phyloP scores from a whole-genome alignment of 2,797 vertebrate species.

The Muscicapa striata region DNA sequence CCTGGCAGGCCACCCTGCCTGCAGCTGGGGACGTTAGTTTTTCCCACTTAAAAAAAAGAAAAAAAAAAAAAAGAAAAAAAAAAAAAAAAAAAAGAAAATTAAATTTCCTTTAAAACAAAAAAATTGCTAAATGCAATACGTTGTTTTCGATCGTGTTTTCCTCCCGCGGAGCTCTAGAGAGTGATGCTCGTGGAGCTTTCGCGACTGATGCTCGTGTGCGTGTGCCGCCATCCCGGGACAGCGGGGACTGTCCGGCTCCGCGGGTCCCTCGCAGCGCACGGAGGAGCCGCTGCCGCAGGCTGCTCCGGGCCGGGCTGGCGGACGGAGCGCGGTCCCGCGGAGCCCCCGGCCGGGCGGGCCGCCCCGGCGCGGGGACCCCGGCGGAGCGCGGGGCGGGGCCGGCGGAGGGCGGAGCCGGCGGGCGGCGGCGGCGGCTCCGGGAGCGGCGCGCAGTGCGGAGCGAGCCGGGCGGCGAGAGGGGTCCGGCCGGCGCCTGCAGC shows the following conservation, averaged over 20 bases:
- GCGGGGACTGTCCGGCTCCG: not conserved
- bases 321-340: not conserved
- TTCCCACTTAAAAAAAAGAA: not conserved
- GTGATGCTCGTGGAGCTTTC: not conserved
- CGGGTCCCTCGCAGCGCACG: not conserved
- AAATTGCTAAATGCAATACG: not conserved
- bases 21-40: not conserved
- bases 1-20: not conserved
- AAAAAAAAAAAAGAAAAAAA: no score
- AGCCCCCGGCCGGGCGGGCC: not conserved
- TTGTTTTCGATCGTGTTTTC: not conserved
- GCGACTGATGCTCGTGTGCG: not conserved
- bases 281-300: not conserved
- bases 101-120: not conserved
- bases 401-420: not conserved
- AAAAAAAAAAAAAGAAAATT: not conserved
- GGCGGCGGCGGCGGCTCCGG: conserved; percentile 37
- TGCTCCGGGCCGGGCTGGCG: not conserved
- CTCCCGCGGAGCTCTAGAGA: not conserved
- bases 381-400: not conserved
- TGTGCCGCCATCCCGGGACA: not conserved
- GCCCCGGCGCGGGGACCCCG: not conserved
- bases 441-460: conserved; percentile 47
- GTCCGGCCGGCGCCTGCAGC: not conserved
- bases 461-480: conserved; percentile 13